phyloP scores from a whole-genome alignment of 1,140 invertebrate genomes.

The Calliphora vicina region DNA sequence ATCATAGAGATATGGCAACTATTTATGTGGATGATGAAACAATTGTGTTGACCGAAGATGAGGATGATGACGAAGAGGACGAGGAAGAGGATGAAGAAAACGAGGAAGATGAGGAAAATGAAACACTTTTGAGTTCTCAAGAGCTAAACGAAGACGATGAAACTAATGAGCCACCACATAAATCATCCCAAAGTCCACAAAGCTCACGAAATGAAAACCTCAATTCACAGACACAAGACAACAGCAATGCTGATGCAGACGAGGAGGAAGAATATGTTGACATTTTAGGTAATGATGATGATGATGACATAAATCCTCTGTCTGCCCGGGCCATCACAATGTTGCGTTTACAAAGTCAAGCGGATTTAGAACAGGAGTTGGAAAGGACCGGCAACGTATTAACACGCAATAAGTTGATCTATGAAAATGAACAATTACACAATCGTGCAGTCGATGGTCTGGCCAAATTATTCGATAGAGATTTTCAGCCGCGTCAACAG shows the following conservation, averaged over 20 bases:
- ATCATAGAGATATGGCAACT: conserved; percentile 37
- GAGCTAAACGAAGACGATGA: conserved; percentile 56
- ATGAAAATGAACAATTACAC: conserved; percentile 59
- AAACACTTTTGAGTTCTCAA: conserved; percentile 63
- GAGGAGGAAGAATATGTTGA: conserved; percentile 53
- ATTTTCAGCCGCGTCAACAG: conserved; percentile 42
- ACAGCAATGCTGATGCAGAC: conserved; percentile 34
- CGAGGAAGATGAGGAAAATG: conserved; percentile 53
- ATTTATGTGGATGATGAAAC: conserved; percentile 58
- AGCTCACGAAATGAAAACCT: background rate
- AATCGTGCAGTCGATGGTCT: conserved; percentile 57
- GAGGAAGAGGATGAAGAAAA: background rate
- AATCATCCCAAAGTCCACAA: background rate
- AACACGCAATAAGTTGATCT: conserved; percentile 54
- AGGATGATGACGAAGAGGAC: conserved; percentile 39
- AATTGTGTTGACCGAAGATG: conserved; percentile 62
- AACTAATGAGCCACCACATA: background rate
- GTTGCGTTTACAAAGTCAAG: conserved; percentile 41
- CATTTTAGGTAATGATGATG: conserved; percentile 48
- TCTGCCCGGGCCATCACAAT: conserved; percentile 17
- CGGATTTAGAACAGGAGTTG: conserved; percentile 38
- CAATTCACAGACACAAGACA: background rate
- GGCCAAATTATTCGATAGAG: conserved; percentile 56
- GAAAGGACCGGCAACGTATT: conserved; percentile 43
- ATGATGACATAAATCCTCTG: conserved; percentile 42